phyloP scores from a whole-genome alignment of 2,113 vertebrate species.

The Sigmodon hispidus region DNA sequence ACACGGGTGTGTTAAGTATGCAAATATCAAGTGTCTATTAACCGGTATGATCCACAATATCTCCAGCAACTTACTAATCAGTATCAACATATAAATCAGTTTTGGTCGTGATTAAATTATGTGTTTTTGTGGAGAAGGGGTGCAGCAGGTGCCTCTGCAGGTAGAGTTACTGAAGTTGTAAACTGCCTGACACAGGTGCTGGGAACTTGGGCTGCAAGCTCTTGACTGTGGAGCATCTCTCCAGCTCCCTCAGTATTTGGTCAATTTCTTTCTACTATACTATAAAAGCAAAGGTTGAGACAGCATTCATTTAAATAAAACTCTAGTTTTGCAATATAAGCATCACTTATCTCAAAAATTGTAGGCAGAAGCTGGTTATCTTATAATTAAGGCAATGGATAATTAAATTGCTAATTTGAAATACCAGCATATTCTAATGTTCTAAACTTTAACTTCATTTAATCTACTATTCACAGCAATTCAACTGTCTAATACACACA shows the following conservation, averaged over 20 bases:
- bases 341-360: conserved; percentile 52
- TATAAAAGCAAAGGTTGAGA: conserved; percentile 39
- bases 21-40: background rate
- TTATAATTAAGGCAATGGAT: background rate
- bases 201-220: background rate
- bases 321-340: background rate
- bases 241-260: background rate
- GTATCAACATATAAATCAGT: background rate
- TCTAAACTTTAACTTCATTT: conserved; percentile 45
- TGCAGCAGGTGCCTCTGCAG: background rate
- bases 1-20: background rate
- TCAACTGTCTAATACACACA: background rate
- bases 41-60: background rate
- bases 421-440: conserved; percentile 5
- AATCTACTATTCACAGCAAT: conserved; percentile 16
- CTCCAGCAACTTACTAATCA: conserved; percentile 39
- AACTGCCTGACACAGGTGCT: background rate
- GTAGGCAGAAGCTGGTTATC: background rate
- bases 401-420: conserved; percentile 30
- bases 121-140: background rate
- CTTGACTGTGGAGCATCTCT: background rate
- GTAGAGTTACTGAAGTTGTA: background rate
- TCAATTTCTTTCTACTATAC: background rate
- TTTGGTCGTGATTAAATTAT: background rate
- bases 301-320: conserved; percentile 44